A percentile compares a stretch with the other conserved stretches of the same genome.
Conservation (phyloP, 2,888 invertebrate genomes). For the Luperina nickerlii region DNA sequence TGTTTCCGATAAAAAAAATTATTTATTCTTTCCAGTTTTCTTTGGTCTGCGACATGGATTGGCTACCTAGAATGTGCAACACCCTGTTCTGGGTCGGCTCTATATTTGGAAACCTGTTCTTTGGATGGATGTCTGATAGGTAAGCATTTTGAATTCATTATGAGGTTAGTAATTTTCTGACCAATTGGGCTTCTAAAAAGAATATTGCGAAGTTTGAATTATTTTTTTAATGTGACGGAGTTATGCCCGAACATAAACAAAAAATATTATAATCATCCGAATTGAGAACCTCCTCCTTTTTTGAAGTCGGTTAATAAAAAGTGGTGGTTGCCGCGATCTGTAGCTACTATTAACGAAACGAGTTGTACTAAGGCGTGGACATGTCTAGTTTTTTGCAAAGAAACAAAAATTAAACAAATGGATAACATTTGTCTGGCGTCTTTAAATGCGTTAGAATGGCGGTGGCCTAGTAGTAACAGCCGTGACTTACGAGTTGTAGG, state of each 20-base stretch:
- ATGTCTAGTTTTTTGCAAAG: too few relatives aligned
- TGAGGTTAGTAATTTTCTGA: background rate
- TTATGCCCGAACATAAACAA: too few relatives aligned
- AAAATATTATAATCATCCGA: too few relatives aligned
- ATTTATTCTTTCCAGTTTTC: conserved; percentile 86
- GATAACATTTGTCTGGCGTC: background rate
- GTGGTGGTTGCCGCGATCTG: background rate
- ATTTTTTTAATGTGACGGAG: too few relatives aligned
- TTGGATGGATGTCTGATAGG: conserved; percentile 93
- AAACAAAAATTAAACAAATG: background rate
- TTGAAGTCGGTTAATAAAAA: background rate
- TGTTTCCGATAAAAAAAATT: background rate
- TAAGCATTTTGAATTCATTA: conserved; percentile 59
- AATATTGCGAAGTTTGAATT: too few relatives aligned
- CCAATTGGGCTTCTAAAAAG: background rate
- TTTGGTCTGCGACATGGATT: conserved; percentile 91
- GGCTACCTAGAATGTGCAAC: conserved; percentile 91
- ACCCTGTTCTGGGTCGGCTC: conserved; percentile 93
- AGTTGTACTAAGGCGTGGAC: background rate
- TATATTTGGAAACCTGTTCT: conserved; percentile 92
- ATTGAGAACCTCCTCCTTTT: too few relatives aligned
- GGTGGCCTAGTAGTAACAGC: too few relatives aligned
- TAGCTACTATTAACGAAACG: background rate
- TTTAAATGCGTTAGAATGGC: too few relatives aligned
- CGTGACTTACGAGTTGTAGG: too few relatives aligned